Percentiles rank a stretch among this genome's conserved stretches.
Evolutionary conservation across 2,113 vertebrate genomes (phyloP).

Genomic region (Hyperoodon ampullatus): DNA sequence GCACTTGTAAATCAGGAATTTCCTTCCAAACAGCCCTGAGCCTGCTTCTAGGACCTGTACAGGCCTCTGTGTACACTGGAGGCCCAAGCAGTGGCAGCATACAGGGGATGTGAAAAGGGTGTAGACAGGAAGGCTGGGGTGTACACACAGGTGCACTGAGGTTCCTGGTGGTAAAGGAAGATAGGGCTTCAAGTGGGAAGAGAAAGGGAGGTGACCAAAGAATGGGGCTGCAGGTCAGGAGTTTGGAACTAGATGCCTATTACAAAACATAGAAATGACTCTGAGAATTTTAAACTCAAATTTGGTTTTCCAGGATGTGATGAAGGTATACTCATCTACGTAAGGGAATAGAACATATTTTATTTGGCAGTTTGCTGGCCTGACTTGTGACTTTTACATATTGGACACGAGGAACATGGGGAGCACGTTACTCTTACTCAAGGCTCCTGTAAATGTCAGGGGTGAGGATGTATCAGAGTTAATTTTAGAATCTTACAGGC

Average conservation of each 20-base stretch:
- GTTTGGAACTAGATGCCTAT: background rate
- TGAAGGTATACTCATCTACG: background rate
- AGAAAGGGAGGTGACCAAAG: background rate
- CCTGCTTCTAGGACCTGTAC: background rate
- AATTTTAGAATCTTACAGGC: constrained; percentile 19
- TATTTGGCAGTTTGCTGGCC: background rate
- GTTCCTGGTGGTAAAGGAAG: background rate
- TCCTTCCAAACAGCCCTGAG: background rate
- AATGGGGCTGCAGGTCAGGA: rapidly evolving
- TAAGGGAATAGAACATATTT: background rate
- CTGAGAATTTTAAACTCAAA: background rate
- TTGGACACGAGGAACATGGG: background rate
- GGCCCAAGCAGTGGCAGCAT: background rate
- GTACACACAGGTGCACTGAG: background rate
- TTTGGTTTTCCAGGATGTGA: background rate
- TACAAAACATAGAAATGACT: background rate
- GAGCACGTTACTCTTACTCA: background rate
- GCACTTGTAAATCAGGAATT: background rate
- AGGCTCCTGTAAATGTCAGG: background rate
- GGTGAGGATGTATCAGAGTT: background rate
- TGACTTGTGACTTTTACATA: background rate
- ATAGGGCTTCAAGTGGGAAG: rapidly evolving
- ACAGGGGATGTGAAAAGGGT: background rate
- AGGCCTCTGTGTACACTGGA: background rate
- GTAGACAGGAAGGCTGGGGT: background rate